phyloP scores from a whole-genome alignment of 2,113 vertebrate species.

The Nycticorax nycticorax region DNA sequence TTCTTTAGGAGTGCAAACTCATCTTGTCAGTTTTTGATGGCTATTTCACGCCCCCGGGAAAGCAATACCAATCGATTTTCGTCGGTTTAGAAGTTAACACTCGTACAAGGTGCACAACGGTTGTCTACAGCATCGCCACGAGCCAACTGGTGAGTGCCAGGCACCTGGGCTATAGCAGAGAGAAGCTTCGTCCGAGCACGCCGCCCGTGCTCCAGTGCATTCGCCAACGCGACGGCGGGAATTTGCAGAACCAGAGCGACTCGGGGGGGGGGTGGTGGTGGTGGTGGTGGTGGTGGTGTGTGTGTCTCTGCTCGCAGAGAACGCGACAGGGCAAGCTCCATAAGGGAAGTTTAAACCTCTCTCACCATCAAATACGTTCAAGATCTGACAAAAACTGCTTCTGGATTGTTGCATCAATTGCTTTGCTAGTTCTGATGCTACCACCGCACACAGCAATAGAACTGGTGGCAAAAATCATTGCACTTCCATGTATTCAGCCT shows the following conservation, averaged over 20 bases:
- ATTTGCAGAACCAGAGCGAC: not conserved
- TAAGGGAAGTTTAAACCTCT: not conserved
- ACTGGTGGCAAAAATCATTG: not conserved
- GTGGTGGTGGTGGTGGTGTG: too few species aligned
- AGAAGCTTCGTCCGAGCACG: fast-evolving
- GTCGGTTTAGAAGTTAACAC: not conserved
- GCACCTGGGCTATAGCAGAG: not conserved
- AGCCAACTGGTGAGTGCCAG: not conserved
- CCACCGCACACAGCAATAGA: not conserved
- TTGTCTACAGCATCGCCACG: not conserved
- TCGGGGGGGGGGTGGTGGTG: too few species aligned
- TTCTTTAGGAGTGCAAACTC: conserved; percentile 66
- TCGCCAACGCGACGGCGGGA: not conserved
- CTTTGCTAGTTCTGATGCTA: not conserved
- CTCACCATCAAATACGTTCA: conserved; percentile 23
- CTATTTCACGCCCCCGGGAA: not conserved
- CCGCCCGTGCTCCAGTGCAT: not conserved
- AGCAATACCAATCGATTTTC: not conserved
- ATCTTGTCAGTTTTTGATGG: conserved; percentile 48
- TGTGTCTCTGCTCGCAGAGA: not conserved
- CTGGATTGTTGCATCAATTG: too few species aligned
- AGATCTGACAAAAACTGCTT: not conserved
- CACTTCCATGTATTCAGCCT: not conserved
- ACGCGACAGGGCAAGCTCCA: not conserved
- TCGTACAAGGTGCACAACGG: not conserved